Base-by-base conservation (phyloP, 2,888 invertebrate genomes). In the Leptinotarsa haldemani region DNA sequence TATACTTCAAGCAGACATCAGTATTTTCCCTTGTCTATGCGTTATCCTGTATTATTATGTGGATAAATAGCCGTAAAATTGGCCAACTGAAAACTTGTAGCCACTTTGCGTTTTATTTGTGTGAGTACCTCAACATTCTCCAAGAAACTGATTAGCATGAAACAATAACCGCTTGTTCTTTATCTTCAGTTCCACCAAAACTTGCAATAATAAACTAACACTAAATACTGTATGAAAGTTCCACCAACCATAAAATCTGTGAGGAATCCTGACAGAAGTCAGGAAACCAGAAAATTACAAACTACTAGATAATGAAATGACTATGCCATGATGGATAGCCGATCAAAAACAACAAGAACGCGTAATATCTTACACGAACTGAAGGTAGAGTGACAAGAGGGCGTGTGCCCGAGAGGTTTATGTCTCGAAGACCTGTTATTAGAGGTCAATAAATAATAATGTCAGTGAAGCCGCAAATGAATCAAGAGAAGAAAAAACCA, bases 361-460 rank as follows among this genome's bases (percentile, higher is more conserved):
- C 58, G 75, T 68, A 75, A 75, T 77, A 77, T 74, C 75, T 78
- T 73, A 72, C 77, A 66, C 72, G 69, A 68, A 74, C 65, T 65
- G 75, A 78, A 74, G 74, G 65, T 70, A 75, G 80, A 80, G 80
- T 82, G 83, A 83, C 83, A 81, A 75, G 80, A 74, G 80, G 83
- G 83, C 82, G 83, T 82, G 76, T 63, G 78, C 74, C 74, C 69
- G 76, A 77, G 80, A 82, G 77, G 82, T 83, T 83, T 83, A 83
- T 83, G 82, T 82, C 80, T 79, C 77, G 74, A 79, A 78, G 80
- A 80, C 78, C 83, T 82, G 80, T 83, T 83, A 83, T 83, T 83
- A 83, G 81, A 80, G 83, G 80, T 78, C 82, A 79, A 83, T 83
- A 83, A 83, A 83, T 83, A 82, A 82, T 82, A 80, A 78, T 80